These are phyloP conservation scores for Phocides pigmalion DNA, from an alignment of 1,140 invertebrate species.

Conservation along the genomic window DNA sequence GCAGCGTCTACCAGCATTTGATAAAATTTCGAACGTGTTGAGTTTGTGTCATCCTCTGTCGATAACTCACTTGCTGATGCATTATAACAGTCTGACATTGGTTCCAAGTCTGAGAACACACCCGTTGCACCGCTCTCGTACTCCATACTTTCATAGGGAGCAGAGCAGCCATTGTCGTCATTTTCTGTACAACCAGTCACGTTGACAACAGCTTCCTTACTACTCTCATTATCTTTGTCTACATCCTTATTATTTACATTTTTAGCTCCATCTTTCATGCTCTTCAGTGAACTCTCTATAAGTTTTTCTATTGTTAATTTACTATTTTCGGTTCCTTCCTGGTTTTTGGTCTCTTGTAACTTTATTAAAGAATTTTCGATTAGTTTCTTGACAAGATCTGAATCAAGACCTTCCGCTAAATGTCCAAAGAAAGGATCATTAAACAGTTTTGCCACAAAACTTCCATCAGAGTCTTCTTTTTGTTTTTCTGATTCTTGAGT, in stretches of 20 bases:
- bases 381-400: conserved; percentile 84
- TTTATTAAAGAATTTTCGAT: conserved; percentile 87
- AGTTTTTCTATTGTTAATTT: conserved; percentile 85
- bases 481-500: conserved; percentile 12
- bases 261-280: conserved; percentile 79
- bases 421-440: conserved; percentile 86
- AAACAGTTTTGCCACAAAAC: conserved; percentile 84
- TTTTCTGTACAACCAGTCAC: conserved; percentile 53
- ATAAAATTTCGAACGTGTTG: conserved; percentile 87
- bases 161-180: conserved; percentile 80
- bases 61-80: conserved; percentile 85
- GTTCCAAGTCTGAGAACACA: conserved; percentile 81
- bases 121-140: conserved; percentile 81
- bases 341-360: conserved; percentile 83
- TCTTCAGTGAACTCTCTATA: conserved; percentile 84
- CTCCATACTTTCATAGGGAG: conserved; percentile 85
- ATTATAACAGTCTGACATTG: conserved; percentile 88
- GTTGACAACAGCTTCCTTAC: conserved; percentile 37
- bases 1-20: conserved; percentile 87
- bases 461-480: conserved; percentile 62
- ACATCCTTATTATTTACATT: conserved; percentile 45
- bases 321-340: conserved; percentile 84
- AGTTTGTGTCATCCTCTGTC: conserved; percentile 85
- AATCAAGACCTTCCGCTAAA: conserved; percentile 85
- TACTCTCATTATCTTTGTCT: conserved; percentile 41